Evolutionary conservation across 1,140 invertebrate species (phyloP).

Genomic region (Phymastichus coffea): DNA sequence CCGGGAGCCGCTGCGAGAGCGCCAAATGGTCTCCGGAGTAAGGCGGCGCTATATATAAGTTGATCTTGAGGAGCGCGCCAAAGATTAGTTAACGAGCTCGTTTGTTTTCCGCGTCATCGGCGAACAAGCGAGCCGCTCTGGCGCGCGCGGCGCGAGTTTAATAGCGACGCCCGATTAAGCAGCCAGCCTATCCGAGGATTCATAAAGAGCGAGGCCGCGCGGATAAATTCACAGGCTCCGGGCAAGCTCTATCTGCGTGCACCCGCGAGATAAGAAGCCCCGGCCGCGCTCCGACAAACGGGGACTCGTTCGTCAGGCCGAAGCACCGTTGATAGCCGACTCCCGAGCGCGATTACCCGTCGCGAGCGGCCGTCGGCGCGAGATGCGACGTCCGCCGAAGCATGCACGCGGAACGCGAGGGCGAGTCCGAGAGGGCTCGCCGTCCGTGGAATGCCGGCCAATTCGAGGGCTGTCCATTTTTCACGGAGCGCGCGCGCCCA

Average conservation of each 20-base stretch:
- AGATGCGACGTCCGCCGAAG: too few relatives aligned
- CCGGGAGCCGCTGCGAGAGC: too few relatives aligned
- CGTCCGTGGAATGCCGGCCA: too few relatives aligned
- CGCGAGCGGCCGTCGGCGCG: neutral
- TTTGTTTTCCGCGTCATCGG: constrained; percentile 7
- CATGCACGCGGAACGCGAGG: too few relatives aligned
- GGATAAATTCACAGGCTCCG: neutral
- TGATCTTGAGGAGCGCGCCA: too few relatives aligned
- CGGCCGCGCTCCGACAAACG: neutral
- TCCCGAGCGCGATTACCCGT: neutral
- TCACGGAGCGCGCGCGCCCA: too few relatives aligned
- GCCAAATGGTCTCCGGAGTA: too few relatives aligned
- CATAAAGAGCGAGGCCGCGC: neutral
- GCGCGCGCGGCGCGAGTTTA: neutral
- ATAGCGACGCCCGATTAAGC: neutral
- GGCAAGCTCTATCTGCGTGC: constrained; percentile 8
- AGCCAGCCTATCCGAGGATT: neutral
- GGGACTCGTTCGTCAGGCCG: neutral
- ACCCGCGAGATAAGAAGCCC: neutral
- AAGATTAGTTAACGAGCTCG: too few relatives aligned
- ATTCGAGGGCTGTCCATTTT: too few relatives aligned
- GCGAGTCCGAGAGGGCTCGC: too few relatives aligned
- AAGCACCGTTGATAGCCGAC: constrained; percentile 4
- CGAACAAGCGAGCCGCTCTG: too few relatives aligned
- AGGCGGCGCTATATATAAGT: too few relatives aligned